These are phyloP conservation scores for Lomographa bimaculata DNA, from an alignment of 2,888 invertebrate genomes.

Conservation along the genomic window DNA sequence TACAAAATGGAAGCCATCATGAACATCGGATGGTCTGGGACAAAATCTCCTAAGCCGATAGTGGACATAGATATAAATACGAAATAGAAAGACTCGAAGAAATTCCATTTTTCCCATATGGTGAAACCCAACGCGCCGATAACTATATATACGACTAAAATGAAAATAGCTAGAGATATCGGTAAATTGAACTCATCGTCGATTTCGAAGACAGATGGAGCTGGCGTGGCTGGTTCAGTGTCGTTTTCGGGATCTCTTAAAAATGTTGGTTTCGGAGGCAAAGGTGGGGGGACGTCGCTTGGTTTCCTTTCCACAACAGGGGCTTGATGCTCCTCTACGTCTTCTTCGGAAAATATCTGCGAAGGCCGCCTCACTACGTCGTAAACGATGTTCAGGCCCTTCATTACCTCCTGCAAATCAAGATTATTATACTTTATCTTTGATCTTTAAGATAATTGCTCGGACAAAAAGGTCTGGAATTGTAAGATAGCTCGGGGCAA, in stretches of 20 bases:
- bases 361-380: slow-evolving; percentile 91
- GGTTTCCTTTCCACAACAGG: slow-evolving; percentile 54
- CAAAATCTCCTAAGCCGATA: slow-evolving; percentile 97
- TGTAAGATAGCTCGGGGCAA: slow-evolving; percentile 45
- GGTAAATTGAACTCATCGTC: slow-evolving; percentile 98
- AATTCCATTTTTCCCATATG: slow-evolving; percentile 92
- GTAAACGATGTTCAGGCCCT: slow-evolving; percentile 91
- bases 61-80: slow-evolving; percentile 98
- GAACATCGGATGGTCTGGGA: slow-evolving; percentile 93
- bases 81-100: slow-evolving; percentile 97
- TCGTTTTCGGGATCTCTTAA: slow-evolving; percentile 56
- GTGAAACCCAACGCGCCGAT: slow-evolving; percentile 92
- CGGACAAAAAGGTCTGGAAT: slow-evolving; percentile 27
- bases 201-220: slow-evolving; percentile 90
- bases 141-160: slow-evolving; percentile 93
- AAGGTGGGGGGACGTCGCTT: slow-evolving; percentile 70
- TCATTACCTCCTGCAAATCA: slow-evolving; percentile 88
- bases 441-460: slow-evolving; percentile 33
- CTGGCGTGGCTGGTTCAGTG: slow-evolving; percentile 90
- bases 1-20: slow-evolving; percentile 97
- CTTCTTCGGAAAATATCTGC: slow-evolving; percentile 84
- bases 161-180: slow-evolving; percentile 92
- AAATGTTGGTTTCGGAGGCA: slow-evolving; percentile 69
- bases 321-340: slow-evolving; percentile 47
- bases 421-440: slow-evolving; percentile 22